Conservation (phyloP, 1,140 invertebrate genomes). For the Cephus cinctus region DNA sequence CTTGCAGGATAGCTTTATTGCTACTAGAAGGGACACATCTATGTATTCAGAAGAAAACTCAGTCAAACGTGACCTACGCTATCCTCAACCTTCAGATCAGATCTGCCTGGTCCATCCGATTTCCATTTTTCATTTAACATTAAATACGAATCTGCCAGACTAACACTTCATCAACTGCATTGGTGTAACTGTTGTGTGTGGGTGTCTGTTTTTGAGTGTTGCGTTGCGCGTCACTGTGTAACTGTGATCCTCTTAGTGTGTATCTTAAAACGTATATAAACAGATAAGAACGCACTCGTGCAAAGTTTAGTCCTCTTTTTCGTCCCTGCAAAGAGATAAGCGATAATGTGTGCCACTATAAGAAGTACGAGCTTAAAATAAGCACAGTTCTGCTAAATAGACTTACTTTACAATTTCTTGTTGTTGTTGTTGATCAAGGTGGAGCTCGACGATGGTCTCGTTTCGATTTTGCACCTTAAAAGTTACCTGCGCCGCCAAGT, state of each 20-base stretch:
- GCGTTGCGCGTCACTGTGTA: too few species aligned
- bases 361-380: too few species aligned
- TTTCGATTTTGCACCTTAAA: slow-evolving; percentile 57
- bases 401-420: slow-evolving; percentile 45
- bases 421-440: slow-evolving; percentile 44
- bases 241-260: slow-evolving; percentile 26
- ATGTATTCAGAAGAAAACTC: slow-evolving; percentile 15
- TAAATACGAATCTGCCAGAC: slow-evolving; percentile 29
- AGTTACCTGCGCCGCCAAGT: slow-evolving; percentile 56
- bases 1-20: slow-evolving; percentile 12
- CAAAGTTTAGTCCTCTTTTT: slow-evolving; percentile 48
- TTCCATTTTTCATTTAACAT: too few species aligned
- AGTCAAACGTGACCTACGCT: slow-evolving; percentile 25
- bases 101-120: slow-evolving; percentile 30
- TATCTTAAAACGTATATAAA: slow-evolving; percentile 48
- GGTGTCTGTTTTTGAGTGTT: too few species aligned
- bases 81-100: slow-evolving; percentile 23
- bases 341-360: too few species aligned
- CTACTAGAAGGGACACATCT: slow-evolving; percentile 18
- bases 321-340: slow-evolving; percentile 43
- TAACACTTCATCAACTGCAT: slow-evolving; percentile 28
- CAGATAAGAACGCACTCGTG: slow-evolving; percentile 37
- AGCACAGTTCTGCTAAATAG: too few species aligned
- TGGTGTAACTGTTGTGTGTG: slow-evolving; percentile 16
- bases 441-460: slow-evolving; percentile 58